Base-by-base conservation (phyloP, 2,888 invertebrate genomes). In the Sesia bembeciformis region DNA sequence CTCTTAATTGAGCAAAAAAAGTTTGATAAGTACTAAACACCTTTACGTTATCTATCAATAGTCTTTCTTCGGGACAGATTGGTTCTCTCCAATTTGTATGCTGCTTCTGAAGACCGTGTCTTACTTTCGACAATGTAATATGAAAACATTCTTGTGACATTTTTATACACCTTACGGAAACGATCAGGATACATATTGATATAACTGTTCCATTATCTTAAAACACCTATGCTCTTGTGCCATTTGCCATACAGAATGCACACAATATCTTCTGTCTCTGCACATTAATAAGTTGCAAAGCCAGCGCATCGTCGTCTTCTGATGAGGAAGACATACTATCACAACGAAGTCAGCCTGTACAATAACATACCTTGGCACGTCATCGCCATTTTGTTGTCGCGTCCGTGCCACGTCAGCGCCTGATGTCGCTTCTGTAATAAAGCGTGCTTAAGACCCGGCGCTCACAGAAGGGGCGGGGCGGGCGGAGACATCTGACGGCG, bases 251-350 rank as follows among this genome's bases (percentile, higher is more conserved):
- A 53, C 53, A 40, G 53, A 46, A 46, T 53, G 53, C 49, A 53
- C 49, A 40, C 53, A 53, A 53, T 50, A 50, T 53, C 53, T 49
- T 53, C 40, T 52, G 40, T 39, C 8, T 53, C 39, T 52, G 51
- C 40, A 52, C 59, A 65, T 62, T 51, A 59, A 62, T 62, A 61
- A 58, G 5, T 41, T 41, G 41, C 7, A 41, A 53, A 43, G 41
- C 7, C 40, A 8, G 49, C 40, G 54, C 51, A 53, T 53, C 49
- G 52, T 57, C 57, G 41, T 41, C 3, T 41, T 41, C 41, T 41
- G 41, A 41, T 7, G 55, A 79, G 42, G 7, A 41, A 41, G 41
- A 41, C 41, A 41, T 41, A 3, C 7, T 41, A 7, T 41, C 41
- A 7, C 41, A 7, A 41, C 5, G 41, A 41, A 41, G 7, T 41